Evolutionary conservation across 2,113 vertebrate species (phyloP).

Genomic region (Indri indri): DNA sequence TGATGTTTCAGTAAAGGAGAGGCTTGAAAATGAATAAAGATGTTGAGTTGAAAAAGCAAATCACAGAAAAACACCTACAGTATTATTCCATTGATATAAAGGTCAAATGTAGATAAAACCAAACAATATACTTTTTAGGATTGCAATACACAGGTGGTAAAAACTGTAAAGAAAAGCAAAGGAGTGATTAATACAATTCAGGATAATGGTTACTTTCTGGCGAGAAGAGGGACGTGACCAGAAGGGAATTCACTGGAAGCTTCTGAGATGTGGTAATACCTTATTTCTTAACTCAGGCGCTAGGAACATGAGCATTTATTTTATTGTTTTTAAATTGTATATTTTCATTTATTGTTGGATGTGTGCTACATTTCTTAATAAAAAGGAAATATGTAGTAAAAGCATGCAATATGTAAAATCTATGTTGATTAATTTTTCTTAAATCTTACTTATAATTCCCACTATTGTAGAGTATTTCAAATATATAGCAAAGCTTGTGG

Average conservation of each 20-base stretch:
- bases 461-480: not conserved
- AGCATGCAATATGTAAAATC: not conserved
- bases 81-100: not conserved
- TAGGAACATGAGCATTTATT: not conserved
- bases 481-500: not conserved
- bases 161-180: not conserved
- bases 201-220: not conserved
- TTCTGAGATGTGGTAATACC: not conserved
- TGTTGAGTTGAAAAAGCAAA: not conserved
- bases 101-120: not conserved
- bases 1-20: not conserved
- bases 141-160: not conserved
- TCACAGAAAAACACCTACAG: not conserved
- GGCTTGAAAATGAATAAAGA: not conserved
- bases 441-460: not conserved
- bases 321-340: not conserved
- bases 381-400: not conserved
- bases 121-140: not conserved
- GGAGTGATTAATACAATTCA: not conserved
- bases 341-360: not conserved
- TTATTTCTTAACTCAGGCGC: not conserved
- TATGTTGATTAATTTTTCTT: constrained; percentile 20
- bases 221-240: not conserved
- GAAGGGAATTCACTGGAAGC: not conserved
- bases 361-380: not conserved